Base-by-base conservation (phyloP, 2,113 vertebrate genomes). In the Mirza zaza region DNA sequence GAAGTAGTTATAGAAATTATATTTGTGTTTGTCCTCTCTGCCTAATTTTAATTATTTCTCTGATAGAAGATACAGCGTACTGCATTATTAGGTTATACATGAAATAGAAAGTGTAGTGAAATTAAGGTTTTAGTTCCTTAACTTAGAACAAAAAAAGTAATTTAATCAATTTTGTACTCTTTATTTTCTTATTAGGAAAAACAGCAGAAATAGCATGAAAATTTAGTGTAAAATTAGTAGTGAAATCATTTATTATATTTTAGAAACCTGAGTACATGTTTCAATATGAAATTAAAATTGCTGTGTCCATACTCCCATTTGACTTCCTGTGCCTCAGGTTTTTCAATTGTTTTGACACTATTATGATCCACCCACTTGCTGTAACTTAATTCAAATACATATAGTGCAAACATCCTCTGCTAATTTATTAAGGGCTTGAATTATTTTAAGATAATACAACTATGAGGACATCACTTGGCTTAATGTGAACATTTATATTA, bases 1-100 rank as follows among this genome's bases (percentile, higher is more conserved):
- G 80, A 96, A 76, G 83, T 96, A 90, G n/a, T 97, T 76, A 29
- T 77, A 92, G 34, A 61, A 94, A 96, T 87, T 77, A n/a, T 84
- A 94, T 79, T 55, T 90, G 29, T 80, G 8, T 88, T 96, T 96
- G 29, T 71, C 90, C 88, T 92, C 71, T 90, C 52, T 98, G 45
- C 48, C 34, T 86, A 52, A 57, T 94, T 97, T 70, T 93, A 91
- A 95, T 76, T 96, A 95, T 55, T 76, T 27, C 70, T 63, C 21
- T 97, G 15, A 87, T 73, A 76, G 32, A 87, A 76, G 14, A 92
- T 83, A n/a, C 9, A 65, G 14, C 73, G 9, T 82, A 59, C 63
- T 95, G 45, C 79, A 4, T 4, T 97, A 86, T 70, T 97, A 76
- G 82, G 36, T 87, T 50, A 77, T 68, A 48, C 73, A 39, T 95